These are phyloP conservation scores for Empidonax alnorum DNA, from an alignment of 2,113 vertebrate genomes.

Conservation along the genomic window DNA sequence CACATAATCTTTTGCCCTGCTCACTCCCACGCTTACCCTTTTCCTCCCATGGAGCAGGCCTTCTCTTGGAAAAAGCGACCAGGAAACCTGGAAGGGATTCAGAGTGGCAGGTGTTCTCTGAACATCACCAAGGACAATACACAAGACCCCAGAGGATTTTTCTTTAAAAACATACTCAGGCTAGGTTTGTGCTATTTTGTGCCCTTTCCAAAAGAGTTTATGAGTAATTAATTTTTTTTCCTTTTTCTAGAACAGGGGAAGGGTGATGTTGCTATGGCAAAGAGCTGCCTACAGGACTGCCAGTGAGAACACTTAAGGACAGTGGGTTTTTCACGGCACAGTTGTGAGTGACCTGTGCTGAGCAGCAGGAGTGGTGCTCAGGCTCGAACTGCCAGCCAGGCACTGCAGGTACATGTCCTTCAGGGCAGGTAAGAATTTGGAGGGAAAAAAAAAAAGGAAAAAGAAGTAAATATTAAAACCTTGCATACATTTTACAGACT, in stretches of 20 bases:
- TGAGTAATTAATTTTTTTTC: neutral
- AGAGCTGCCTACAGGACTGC: neutral
- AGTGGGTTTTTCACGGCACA: neutral
- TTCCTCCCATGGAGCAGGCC: conserved; percentile 2
- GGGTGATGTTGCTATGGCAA: neutral
- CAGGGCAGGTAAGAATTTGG: fast-evolving
- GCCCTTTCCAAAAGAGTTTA: neutral
- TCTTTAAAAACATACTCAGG: neutral
- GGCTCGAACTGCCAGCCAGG: neutral
- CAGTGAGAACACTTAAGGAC: neutral
- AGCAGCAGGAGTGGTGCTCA: neutral
- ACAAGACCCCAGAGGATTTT: neutral
- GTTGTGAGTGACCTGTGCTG: neutral
- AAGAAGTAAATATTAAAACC: fast-evolving
- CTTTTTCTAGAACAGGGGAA: neutral
- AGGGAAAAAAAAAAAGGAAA: fast-evolving
- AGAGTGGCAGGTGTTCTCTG: neutral
- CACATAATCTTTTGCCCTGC: conserved; percentile 17
- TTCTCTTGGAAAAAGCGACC: neutral
- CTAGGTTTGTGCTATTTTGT: neutral
- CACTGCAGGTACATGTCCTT: neutral
- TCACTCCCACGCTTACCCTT: conserved; percentile 24
- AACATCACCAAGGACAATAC: neutral
- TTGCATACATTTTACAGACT: neutral
- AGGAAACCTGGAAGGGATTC: neutral